A percentile compares a stretch with the other conserved stretches of the same genome.
Conservation (phyloP, 2,113 vertebrate genomes). For the Alethe castanea region DNA sequence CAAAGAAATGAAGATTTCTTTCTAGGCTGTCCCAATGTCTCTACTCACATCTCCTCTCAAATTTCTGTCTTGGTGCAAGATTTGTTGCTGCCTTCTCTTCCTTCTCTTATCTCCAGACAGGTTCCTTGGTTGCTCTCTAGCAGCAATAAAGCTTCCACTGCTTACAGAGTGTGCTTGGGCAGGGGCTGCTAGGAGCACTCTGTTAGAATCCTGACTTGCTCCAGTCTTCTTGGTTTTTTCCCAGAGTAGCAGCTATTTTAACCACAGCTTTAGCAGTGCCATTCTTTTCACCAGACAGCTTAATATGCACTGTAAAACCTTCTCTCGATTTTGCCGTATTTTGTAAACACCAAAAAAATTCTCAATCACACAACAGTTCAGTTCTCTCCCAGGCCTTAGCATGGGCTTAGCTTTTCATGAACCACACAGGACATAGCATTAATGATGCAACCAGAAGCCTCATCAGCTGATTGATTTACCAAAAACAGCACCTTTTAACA, state of each 20-base stretch:
- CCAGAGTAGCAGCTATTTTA: background rate
- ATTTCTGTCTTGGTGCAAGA: background rate
- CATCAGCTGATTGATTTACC: background rate
- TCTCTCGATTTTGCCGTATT: background rate
- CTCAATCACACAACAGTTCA: background rate
- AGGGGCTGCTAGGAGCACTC: background rate
- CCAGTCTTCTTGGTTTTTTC: background rate
- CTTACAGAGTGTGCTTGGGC: background rate
- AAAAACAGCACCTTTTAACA: background rate
- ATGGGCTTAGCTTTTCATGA: background rate
- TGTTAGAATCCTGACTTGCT: background rate
- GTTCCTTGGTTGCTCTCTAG: background rate
- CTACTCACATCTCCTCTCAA: background rate
- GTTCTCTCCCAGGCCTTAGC: background rate
- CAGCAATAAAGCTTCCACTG: background rate
- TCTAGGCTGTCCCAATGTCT: background rate
- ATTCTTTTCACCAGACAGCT: background rate
- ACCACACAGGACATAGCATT: background rate
- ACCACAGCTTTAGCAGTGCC: background rate
- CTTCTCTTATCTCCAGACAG: background rate
- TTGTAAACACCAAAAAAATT: constrained; percentile 1
- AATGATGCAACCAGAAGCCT: background rate
- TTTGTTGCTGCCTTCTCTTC: background rate
- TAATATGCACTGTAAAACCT: background rate
- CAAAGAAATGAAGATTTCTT: background rate